Conservation (phyloP, 2,888 invertebrate genomes). For the Oscheius onirici region DNA sequence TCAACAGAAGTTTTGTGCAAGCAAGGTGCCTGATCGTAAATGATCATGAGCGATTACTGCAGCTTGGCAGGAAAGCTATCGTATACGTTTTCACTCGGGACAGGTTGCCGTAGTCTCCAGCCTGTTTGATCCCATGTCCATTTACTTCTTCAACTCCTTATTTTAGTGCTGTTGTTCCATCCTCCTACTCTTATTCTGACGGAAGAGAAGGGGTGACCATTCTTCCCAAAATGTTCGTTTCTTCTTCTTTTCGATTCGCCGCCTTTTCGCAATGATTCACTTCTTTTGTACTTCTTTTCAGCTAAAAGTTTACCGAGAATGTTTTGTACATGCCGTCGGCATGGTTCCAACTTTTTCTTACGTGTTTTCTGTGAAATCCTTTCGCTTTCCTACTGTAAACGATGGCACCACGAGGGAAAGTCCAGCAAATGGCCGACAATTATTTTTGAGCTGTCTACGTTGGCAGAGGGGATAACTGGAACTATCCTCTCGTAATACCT, state of each 20-base stretch:
- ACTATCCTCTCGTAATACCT: not conserved
- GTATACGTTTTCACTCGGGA: slow-evolving; percentile 22
- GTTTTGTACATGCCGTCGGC: not conserved
- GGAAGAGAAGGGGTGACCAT: no score
- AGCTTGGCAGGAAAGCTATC: slow-evolving; percentile 23
- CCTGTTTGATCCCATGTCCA: slow-evolving; percentile 29
- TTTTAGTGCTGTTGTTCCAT: slow-evolving; percentile 7
- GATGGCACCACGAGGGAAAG: slow-evolving; percentile 22
- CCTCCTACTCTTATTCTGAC: slow-evolving; percentile 9
- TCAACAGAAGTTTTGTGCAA: not conserved
- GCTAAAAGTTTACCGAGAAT: slow-evolving; percentile 4
- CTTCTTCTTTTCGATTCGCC: no score
- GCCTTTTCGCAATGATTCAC: slow-evolving; percentile 4
- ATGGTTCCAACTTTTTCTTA: not conserved
- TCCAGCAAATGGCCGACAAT: slow-evolving; percentile 18
- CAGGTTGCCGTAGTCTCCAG: slow-evolving; percentile 30
- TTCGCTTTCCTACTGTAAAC: slow-evolving; percentile 19
- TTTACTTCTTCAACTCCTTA: slow-evolving; percentile 8
- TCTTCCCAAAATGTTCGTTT: no score
- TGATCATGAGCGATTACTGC: slow-evolving; percentile 29
- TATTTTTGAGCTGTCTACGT: slow-evolving; percentile 5
- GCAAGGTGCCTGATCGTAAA: slow-evolving; percentile 13
- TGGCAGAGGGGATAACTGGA: slow-evolving; percentile 2
- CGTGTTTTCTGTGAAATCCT: not conserved
- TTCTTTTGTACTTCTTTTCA: slow-evolving; percentile 10